Percentiles rank a stretch among this genome's conserved stretches.
Evolutionary conservation across 2,888 invertebrate genomes (phyloP).

Genomic region (Macrosiphum euphorbiae): DNA sequence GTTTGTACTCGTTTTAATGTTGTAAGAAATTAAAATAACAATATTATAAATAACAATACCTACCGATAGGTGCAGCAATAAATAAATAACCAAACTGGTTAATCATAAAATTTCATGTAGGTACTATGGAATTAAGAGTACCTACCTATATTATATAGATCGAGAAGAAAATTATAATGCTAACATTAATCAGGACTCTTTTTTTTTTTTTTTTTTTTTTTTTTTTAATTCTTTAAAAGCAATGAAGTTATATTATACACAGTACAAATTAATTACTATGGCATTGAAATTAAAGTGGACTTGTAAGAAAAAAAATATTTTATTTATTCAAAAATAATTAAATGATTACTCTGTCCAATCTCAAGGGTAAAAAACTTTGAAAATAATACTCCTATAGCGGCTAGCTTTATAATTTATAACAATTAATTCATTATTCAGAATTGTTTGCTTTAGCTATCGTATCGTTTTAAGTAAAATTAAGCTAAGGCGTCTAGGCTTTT

Average conservation of each 20-base stretch:
- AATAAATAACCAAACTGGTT: slow-evolving; percentile 40
- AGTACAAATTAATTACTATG: background rate
- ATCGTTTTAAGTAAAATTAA: background rate
- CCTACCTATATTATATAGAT: background rate
- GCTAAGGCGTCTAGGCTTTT: background rate
- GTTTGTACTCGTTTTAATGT: slow-evolving; percentile 22
- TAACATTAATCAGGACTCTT: background rate
- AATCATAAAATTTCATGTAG: slow-evolving; percentile 7
- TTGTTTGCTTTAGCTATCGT: background rate
- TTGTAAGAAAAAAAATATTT: background rate
- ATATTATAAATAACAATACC: slow-evolving; percentile 50
- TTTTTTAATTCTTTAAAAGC: background rate
- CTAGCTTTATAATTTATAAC: background rate
- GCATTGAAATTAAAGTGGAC: background rate
- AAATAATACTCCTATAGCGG: background rate
- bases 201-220: too few species aligned
- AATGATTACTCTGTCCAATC: background rate
- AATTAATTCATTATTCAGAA: background rate
- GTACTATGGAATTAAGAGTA: background rate
- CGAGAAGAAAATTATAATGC: background rate
- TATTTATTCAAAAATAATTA: background rate
- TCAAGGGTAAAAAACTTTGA: background rate
- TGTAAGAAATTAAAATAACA: slow-evolving; percentile 45
- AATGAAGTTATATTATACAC: background rate
- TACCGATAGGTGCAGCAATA: slow-evolving; percentile 1